Conservation (phyloP, 2,113 vertebrate species). For the Rhodinocichla rosea region DNA sequence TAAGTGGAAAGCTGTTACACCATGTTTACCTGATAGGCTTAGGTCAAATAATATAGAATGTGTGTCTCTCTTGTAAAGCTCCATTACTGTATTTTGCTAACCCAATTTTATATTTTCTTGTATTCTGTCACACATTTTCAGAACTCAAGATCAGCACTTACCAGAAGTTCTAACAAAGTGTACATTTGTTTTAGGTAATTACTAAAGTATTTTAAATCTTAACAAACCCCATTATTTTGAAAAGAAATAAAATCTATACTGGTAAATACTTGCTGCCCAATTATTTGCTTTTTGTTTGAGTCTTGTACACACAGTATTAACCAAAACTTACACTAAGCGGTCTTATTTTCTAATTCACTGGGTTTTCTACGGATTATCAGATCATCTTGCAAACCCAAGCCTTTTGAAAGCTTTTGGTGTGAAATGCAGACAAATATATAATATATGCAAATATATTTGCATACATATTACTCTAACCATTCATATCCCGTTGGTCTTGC, state of each 20-base stretch:
- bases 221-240: conserved; percentile 67
- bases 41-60: background rate
- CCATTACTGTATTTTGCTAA: conserved; percentile 21
- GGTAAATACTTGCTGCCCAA: conserved; percentile 36
- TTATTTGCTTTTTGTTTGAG: conserved; percentile 21
- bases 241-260: conserved; percentile 73
- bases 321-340: background rate
- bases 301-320: background rate
- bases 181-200: conserved; percentile 60
- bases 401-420: background rate
- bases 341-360: background rate
- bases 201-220: conserved; percentile 64
- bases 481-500: background rate
- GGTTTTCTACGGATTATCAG: background rate
- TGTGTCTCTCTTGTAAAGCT: conserved; percentile 27
- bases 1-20: conserved; percentile 46
- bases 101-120: conserved; percentile 68
- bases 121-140: conserved; percentile 64
- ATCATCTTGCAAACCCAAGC: background rate
- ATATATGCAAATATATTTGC: background rate
- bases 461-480: background rate
- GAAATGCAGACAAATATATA: background rate
- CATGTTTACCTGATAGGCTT: conserved; percentile 32
- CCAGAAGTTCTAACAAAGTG: conserved; percentile 52
- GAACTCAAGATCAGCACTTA: conserved; percentile 41